phyloP scores from a whole-genome alignment of 2,113 vertebrate genomes.

The Ameiurus melas region DNA sequence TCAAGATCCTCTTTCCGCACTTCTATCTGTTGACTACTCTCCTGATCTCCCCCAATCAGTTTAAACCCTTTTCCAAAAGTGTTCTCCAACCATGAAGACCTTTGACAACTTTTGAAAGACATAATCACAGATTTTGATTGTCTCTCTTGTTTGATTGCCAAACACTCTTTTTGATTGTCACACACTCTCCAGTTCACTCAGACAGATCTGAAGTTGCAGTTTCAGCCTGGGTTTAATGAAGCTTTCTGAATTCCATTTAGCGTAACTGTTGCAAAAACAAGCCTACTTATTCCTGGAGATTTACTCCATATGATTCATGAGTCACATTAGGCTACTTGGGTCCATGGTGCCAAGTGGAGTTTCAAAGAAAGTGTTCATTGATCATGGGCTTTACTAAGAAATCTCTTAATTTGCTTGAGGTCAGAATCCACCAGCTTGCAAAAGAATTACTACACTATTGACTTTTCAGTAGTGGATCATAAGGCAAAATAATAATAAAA shows the following conservation, averaged over 20 bases:
- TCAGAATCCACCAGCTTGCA: not conserved
- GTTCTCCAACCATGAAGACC: not conserved
- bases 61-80: constrained; percentile 6
- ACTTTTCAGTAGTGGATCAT: constrained; percentile 27
- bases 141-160: constrained; percentile 22
- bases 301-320: constrained; percentile 17
- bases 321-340: constrained; percentile 14
- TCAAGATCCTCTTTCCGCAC: not conserved
- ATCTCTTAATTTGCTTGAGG: constrained; percentile 12
- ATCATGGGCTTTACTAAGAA: constrained; percentile 10
- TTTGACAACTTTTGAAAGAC: constrained; percentile 6
- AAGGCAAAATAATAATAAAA: not conserved
- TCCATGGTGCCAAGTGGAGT: not conserved
- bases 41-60: not conserved
- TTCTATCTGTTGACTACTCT: constrained; percentile 5
- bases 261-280: not conserved
- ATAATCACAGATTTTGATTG: not conserved
- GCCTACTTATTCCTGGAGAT: not conserved
- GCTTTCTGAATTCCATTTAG: not conserved
- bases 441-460: not conserved
- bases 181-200: not conserved
- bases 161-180: constrained; percentile 15
- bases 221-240: constrained; percentile 11
- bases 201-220: constrained; percentile 21
- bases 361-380: constrained; percentile 20